These are phyloP conservation scores for Pagrus major DNA, from an alignment of 2,113 vertebrate species.

Conservation along the genomic window DNA sequence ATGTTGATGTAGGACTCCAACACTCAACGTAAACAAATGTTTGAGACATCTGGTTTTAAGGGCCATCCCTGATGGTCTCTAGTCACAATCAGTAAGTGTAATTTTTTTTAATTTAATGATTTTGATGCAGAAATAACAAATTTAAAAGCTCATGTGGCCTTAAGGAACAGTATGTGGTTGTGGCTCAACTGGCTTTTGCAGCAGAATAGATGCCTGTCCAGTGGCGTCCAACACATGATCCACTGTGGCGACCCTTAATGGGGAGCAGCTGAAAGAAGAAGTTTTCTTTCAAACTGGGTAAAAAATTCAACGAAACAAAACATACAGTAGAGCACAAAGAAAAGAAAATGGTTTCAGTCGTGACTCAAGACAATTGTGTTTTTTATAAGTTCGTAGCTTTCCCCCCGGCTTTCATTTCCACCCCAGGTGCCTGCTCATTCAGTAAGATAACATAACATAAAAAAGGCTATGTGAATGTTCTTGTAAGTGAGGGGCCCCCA, in stretches of 20 bases:
- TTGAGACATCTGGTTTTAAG: background rate
- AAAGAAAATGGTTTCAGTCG: too few species aligned
- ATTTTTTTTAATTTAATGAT: background rate
- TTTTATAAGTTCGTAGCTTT: background rate
- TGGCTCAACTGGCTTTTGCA: too few species aligned
- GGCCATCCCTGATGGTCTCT: too few species aligned
- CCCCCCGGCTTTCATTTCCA: background rate
- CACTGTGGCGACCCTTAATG: too few species aligned
- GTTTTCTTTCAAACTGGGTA: too few species aligned
- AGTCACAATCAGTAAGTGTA: background rate
- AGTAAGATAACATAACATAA: constrained; percentile 18
- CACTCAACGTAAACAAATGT: background rate
- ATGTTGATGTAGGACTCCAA: background rate
- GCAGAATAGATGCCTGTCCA: too few species aligned
- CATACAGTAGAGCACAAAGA: too few species aligned
- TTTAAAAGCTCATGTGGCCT: too few species aligned
- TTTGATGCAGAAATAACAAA: background rate
- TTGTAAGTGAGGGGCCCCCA: constrained; percentile 16
- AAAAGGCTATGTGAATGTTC: constrained; percentile 15
- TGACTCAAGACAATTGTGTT: background rate
- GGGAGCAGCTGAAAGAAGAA: too few species aligned
- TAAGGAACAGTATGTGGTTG: too few species aligned
- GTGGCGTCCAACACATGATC: too few species aligned
- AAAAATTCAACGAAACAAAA: too few species aligned
- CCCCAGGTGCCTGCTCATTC: background rate